Base-by-base conservation (phyloP, 2,888 invertebrate genomes). In the Neoaliturus tenellus region DNA sequence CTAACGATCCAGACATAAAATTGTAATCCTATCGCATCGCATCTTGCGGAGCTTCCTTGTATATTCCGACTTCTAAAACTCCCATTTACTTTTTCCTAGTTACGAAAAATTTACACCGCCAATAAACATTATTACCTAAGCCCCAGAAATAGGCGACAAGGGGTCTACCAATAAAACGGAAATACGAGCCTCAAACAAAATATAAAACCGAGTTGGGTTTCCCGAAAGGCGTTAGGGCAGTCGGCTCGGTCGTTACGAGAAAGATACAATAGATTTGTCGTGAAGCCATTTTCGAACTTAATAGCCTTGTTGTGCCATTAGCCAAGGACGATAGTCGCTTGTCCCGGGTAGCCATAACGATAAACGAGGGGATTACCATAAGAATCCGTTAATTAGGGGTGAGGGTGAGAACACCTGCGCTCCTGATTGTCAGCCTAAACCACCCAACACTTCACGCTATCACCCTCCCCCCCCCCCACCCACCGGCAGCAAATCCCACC, bases 311-410 rank as follows among this genome's bases (percentile, higher is more conserved):
- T 75, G 75, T 28, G 75, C 48, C 75, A 48, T 75, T 75, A 48
- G 48, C 44, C 41, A 75, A 75, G 75, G 75, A 4, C 75, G 75
- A 75, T 75, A 6, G 20, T 75, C 44, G 75, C 48, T 71, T 10
- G 44, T 12, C 62, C 31, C 28, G 28, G 28, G 48, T 41, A 75
- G 75, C 75, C 48, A n/a, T 71, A 71, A 39, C 71, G 75, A 75
- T 75, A 75, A 75, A 48, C 12, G 41, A 35, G 20, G 5, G 14
- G 41, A 75, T 75, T 48, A 75, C 75, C 44, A 75, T 48, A 75
- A 75, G 44, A 75, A 75, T 44, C n/a, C 25, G 75, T 75, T 75
- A 75, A 75, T 75, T 75, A 41, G 75, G 44, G 75, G 75, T 75
- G 75, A 25, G 71, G n/a, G n/a, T n/a, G 69, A 12, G 31, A 35